Evolutionary conservation across 2,888 invertebrate genomes (phyloP).

Genomic region (Gymnoscelis rufifasciata): DNA sequence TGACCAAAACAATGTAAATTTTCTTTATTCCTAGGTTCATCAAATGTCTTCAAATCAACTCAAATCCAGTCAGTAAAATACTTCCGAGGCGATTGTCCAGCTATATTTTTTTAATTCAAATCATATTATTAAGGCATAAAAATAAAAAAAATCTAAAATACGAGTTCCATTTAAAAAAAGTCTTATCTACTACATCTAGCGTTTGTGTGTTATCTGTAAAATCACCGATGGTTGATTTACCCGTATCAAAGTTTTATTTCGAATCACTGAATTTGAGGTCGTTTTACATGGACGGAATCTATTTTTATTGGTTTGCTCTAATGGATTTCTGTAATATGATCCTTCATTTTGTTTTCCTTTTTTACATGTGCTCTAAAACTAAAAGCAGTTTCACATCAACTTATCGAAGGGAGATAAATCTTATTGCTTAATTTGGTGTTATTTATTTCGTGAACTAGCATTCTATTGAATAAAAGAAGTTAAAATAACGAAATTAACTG

Average conservation of each 20-base stretch:
- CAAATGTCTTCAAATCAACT: too few species aligned
- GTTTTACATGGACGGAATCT: constrained; percentile 42
- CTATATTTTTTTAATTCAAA: too few species aligned
- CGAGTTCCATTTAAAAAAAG: too few species aligned
- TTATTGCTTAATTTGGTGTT: constrained; percentile 16
- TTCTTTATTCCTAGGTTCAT: too few species aligned
- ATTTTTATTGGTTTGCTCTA: constrained; percentile 71
- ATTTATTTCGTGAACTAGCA: not conserved
- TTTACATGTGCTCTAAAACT: constrained; percentile 49
- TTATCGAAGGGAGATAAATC: constrained; percentile 44
- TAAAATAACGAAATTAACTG: not conserved
- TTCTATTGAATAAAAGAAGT: too few species aligned
- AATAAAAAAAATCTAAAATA: too few species aligned
- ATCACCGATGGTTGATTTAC: constrained; percentile 31
- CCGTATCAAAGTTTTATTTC: constrained; percentile 52
- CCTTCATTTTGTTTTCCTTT: constrained; percentile 63
- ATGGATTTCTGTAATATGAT: constrained; percentile 77
- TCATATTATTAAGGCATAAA: too few species aligned
- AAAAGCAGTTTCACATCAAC: constrained; percentile 39
- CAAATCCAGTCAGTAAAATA: too few species aligned
- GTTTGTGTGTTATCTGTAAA: constrained; percentile 30
- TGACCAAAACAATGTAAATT: too few species aligned
- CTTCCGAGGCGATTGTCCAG: too few species aligned
- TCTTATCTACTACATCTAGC: not conserved
- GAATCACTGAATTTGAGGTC: constrained; percentile 61